Evolutionary conservation across 2,888 invertebrate species (phyloP).

Genomic region (Caenorhabditis panamensis): DNA sequence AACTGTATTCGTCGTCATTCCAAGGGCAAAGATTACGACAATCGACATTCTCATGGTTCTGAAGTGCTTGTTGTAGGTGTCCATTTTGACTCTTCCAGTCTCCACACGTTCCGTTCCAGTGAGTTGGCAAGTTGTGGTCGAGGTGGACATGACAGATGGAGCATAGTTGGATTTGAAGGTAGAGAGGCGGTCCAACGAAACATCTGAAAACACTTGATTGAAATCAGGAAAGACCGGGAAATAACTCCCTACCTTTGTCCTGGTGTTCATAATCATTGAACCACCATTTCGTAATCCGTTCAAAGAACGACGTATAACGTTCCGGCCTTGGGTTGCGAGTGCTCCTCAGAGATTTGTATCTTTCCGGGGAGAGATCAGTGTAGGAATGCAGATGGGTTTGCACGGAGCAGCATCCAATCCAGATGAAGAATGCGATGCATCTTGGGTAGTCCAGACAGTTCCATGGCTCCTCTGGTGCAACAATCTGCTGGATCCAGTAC

Average conservation of each 20-base stretch:
- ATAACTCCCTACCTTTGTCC: too few species aligned
- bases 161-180: too few species aligned
- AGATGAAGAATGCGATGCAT: conserved; percentile 70
- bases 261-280: too few species aligned
- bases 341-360: conserved; percentile 65
- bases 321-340: conserved; percentile 89
- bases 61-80: conserved; percentile 76
- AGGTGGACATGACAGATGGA: too few species aligned
- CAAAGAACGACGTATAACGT: conserved; percentile 89
- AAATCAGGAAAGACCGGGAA: too few species aligned
- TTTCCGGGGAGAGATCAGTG: conserved; percentile 71
- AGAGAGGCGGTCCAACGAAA: too few species aligned
- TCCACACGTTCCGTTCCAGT: too few species aligned
- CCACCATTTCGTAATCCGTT: conserved; percentile 89
- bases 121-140: conserved; percentile 84
- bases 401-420: conserved; percentile 70
- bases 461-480: conserved; percentile 26
- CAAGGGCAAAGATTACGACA: conserved; percentile 77
- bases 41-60: conserved; percentile 76
- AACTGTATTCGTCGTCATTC: conserved; percentile 64
- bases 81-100: too few species aligned
- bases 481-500: conserved; percentile 71
- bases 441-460: conserved; percentile 58
- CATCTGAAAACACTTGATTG: too few species aligned
- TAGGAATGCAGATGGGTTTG: conserved; percentile 75